Evolutionary conservation across 2,113 vertebrate genomes (phyloP), one percentile per base, ranked within the genome.

Genomic region (Cranoglanis bouderius): DNA sequence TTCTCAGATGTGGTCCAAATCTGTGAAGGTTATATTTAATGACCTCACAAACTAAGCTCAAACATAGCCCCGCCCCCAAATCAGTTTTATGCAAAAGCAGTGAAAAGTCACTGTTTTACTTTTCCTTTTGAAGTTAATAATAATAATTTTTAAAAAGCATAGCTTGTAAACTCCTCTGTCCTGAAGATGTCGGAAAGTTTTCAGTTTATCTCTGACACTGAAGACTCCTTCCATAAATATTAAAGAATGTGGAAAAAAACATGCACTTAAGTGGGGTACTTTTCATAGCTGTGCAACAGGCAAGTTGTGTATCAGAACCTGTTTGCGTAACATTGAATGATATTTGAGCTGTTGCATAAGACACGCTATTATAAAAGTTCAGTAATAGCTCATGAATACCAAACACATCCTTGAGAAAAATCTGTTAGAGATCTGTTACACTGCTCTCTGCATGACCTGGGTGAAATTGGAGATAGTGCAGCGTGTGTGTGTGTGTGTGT

Each of bases 401-500:
- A 61, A 83, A 72, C 63, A 63, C 82, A 84, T 84, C 61, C 59
- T 29, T 0, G 26, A 63, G 82, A n/a, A 65, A 65, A 8, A 65
- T 65, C 82, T 43, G 38, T 19, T 14, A 2, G 82, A 3, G 59
- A 84, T 84, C 57, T 40, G 24, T 63, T 84, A 65, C 59, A 84
- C 82, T 65, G 26, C 82, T 63, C 57, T 46, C 40, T 2, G 13
- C 40, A 84, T 65, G 82, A 84, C 59, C 82, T n/a, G 6, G 40
- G 59, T 18, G 59, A 70, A 88, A 88, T 57, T 65, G 0, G 55
- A 84, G 87, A 21, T 18, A 32, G 70, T 6, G 10, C 19, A 5
- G 4, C 24, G 59, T 78, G 86, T 67, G 46, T 19, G 18, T 88
- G 85, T 87, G 78, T 87, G 40, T 26, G 59, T 74, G 35, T 74